These are phyloP conservation scores for Gouania willdenowi DNA, from an alignment of 2,797 vertebrate species.

Conservation along the genomic window DNA sequence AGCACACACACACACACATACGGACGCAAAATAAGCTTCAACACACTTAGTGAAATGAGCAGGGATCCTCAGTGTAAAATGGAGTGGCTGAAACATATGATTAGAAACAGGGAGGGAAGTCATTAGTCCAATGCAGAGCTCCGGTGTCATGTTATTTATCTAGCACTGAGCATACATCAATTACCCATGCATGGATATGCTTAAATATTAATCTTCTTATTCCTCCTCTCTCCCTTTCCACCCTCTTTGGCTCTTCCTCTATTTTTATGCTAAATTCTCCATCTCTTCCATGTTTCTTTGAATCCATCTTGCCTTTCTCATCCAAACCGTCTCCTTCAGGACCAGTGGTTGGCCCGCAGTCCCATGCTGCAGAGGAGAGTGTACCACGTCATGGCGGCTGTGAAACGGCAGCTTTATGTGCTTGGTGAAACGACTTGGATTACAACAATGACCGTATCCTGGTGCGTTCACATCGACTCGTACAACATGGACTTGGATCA, in stretches of 20 bases:
- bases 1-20: slow-evolving; percentile 32
- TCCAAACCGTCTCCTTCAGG: slow-evolving; percentile 61
- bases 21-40: slow-evolving; percentile 57
- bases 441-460: slow-evolving; percentile 96
- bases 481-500: slow-evolving; percentile 92
- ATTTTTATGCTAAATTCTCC: slow-evolving; percentile 27
- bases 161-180: slow-evolving; percentile 67
- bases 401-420: slow-evolving; percentile 90
- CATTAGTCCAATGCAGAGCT: slow-evolving; percentile 69
- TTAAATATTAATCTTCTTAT: slow-evolving; percentile 67
- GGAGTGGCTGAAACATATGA: slow-evolving; percentile 73
- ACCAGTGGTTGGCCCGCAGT: slow-evolving; percentile 90
- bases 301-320: slow-evolving; percentile 18
- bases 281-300: slow-evolving; percentile 22
- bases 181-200: slow-evolving; percentile 65
- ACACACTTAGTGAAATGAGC: slow-evolving; percentile 66
- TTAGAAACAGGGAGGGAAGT: slow-evolving; percentile 73
- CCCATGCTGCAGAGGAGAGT: slow-evolving; percentile 95
- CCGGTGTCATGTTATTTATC: slow-evolving; percentile 73
- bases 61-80: slow-evolving; percentile 67
- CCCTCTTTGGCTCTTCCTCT: slow-evolving; percentile 30
- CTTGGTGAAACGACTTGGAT: slow-evolving; percentile 93
- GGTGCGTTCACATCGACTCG: slow-evolving; percentile 92
- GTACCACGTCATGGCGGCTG: slow-evolving; percentile 95
- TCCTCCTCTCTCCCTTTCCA: slow-evolving; percentile 36